Conservation (phyloP, 92 coral and sea anemone genomes). For the Phymanthus crucifer region DNA sequence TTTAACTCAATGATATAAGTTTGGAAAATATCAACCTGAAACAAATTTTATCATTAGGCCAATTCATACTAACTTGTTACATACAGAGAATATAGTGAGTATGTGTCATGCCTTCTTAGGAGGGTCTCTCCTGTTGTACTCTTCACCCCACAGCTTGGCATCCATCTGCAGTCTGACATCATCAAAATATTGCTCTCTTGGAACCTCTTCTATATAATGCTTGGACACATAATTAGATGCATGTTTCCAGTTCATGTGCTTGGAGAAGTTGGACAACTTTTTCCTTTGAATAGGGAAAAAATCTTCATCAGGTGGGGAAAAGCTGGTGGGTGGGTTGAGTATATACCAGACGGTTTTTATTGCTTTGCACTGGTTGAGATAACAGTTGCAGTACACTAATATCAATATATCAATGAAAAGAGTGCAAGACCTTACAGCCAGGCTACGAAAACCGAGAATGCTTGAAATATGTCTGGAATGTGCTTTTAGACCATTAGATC, state of each 20-base stretch:
- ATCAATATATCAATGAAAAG: no score
- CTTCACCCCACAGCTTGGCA: conserved; percentile 99
- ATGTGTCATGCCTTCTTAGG: conserved; percentile 82
- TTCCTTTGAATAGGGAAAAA: conserved; percentile 52
- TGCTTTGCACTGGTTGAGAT: no score
- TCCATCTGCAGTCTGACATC: conserved; percentile 98
- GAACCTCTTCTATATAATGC: conserved; percentile 80
- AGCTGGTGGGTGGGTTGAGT: no score
- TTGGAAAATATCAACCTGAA: conserved; percentile 96
- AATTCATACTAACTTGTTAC: background rate
- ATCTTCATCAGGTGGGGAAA: background rate
- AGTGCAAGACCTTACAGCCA: no score
- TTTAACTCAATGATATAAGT: conserved; percentile 85
- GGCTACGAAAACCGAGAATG: no score
- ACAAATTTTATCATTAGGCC: background rate
- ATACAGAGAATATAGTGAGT: background rate
- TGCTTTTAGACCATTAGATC: no score
- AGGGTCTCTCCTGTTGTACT: conserved; percentile 88
- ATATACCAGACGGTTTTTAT: no score
- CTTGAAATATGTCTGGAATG: no score
- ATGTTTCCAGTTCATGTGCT: conserved; percentile 95
- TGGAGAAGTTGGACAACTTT: conserved; percentile 92
- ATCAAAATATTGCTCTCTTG: conserved; percentile 81
- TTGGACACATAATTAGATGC: conserved; percentile 95
- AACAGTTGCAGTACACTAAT: no score